Evolutionary conservation across 2,797 vertebrate genomes (phyloP).

Genomic region (Sebastes nivosus): DNA sequence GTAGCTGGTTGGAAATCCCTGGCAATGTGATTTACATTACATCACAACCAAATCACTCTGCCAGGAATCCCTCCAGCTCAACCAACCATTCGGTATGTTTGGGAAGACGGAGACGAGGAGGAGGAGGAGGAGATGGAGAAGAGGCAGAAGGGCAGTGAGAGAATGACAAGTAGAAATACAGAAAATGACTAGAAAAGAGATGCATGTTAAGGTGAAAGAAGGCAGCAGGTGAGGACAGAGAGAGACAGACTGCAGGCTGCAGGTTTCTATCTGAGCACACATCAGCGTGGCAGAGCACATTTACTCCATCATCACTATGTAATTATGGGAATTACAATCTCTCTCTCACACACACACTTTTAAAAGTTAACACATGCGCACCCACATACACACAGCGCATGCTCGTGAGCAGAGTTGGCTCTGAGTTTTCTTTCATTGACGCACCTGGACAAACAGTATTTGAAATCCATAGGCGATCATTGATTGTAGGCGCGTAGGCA

Average conservation of each 20-base stretch:
- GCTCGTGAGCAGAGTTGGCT: not conserved
- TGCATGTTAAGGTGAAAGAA: slow-evolving; percentile 32
- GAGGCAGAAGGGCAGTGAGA: not conserved
- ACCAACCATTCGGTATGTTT: slow-evolving; percentile 60
- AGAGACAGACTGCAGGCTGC: slow-evolving; percentile 17
- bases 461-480: slow-evolving; percentile 11
- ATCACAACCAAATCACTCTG: slow-evolving; percentile 89
- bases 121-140: not conserved
- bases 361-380: slow-evolving; percentile 3
- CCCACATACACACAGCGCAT: not conserved
- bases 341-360: not conserved
- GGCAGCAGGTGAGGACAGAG: slow-evolving; percentile 28
- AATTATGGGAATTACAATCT: slow-evolving; percentile 54
- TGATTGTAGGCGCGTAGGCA: slow-evolving; percentile 11
- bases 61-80: slow-evolving; percentile 89
- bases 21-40: slow-evolving; percentile 90
- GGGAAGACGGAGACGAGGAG: slow-evolving; percentile 1
- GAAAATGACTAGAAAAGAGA: not conserved
- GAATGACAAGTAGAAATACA: not conserved
- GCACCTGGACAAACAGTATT: slow-evolving; percentile 73
- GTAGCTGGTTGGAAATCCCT: slow-evolving; percentile 90
- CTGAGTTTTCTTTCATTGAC: slow-evolving; percentile 43
- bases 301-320: slow-evolving; percentile 69
- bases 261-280: slow-evolving; percentile 58
- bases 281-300: slow-evolving; percentile 42